Base-by-base conservation (phyloP, 1,140 invertebrate genomes). In the Acyrthosiphon pisum region DNA sequence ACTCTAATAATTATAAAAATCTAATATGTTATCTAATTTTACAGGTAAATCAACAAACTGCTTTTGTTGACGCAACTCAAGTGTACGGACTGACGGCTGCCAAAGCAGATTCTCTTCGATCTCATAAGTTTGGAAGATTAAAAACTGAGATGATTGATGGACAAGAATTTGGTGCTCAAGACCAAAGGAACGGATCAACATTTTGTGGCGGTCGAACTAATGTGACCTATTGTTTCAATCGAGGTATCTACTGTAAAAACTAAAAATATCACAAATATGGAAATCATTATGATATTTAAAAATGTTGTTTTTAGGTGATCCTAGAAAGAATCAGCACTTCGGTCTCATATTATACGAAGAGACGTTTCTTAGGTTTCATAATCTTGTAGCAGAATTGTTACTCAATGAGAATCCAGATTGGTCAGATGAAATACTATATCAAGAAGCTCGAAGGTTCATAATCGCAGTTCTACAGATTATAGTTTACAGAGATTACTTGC, bases 361-460 rank as follows among this genome's bases (percentile, higher is more conserved):
- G 30, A 8, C 35, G 41, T 91, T 91, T 76, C 6, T 48, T 22
- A 91, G 90, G 44, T 76, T 91, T 46, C 90, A 91, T 48, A 76
- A 91, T 44, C 7, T 44, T 22, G 7, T 91, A 7, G 60, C 90
- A 4, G 48, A 1, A 18, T n/a, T 30, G 22, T 68, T 91, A 60
- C 7, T 6, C 1, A 2, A 7, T n/a, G 3, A 48, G 22, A 91
- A 91, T 76, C 60, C 37, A 81, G 6, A 20, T 44, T 91, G 90
- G 90, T 22, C 30, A 44, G 90, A 91, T 35, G 90, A 91, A 41
- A 46, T 22, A 22, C 26, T 91, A 14, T 91, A 91, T 7, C 41
- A 76, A 48, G 90, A 91, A 91, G 26, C 41, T 76, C 90, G 90
- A 30, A 76, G 30, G 26, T 8, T 91, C 1, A 22, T 76, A 7